Percentiles rank a stretch among this genome's conserved stretches.
Conservation (phyloP, 1,140 invertebrate species). For the Rhopalosiphum padi region DNA sequence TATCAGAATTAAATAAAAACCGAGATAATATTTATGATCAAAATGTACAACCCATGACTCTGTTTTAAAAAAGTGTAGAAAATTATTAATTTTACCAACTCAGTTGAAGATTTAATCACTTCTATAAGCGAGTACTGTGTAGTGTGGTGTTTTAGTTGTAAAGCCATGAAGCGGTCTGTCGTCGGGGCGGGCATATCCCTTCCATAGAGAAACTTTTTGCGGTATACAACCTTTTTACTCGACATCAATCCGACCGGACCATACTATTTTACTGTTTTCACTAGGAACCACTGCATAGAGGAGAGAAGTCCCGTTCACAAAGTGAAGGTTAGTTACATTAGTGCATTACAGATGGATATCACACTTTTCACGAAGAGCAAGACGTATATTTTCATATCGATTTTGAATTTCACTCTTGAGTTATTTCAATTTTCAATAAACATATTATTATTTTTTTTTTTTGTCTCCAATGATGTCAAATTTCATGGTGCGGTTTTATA, state of each 20-base stretch:
- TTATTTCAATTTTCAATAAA: not conserved
- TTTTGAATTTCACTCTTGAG: no score
- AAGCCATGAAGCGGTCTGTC: not conserved
- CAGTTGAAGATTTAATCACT: not conserved
- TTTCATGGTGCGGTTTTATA: fast-evolving
- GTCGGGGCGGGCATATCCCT: not conserved
- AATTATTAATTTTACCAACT: not conserved
- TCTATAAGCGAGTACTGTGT: not conserved
- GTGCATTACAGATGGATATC: not conserved
- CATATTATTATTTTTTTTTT: not conserved
- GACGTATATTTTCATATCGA: not conserved
- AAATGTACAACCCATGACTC: not conserved
- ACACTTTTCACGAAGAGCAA: not conserved
- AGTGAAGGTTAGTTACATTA: no score
- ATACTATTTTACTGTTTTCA: not conserved
- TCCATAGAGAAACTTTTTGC: not conserved
- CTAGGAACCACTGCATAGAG: not conserved
- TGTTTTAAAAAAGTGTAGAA: not conserved
- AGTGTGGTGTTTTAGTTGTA: not conserved
- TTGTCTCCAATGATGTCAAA: not conserved
- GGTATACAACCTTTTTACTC: not conserved
- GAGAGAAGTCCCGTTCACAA: not conserved
- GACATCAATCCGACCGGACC: not conserved
- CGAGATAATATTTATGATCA: not conserved
- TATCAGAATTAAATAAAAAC: not conserved